A percentile compares a stretch with the other conserved stretches of the same genome.
phyloP scores from a whole-genome alignment of 1,140 invertebrate genomes.

The Drosophila arawakana region DNA sequence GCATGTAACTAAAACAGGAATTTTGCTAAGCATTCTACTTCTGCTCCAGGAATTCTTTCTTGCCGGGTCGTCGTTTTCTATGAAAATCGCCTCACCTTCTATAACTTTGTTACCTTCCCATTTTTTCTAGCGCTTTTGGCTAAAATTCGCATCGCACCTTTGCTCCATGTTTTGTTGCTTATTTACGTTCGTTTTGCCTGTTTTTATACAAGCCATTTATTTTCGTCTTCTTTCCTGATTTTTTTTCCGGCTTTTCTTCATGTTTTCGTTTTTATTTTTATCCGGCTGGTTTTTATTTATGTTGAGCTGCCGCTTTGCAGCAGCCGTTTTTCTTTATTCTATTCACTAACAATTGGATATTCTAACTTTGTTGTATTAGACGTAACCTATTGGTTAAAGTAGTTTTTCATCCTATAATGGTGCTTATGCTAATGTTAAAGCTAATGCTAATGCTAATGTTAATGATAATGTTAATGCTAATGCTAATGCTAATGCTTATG shows the following conservation, averaged over 20 bases:
- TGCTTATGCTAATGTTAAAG: neutral
- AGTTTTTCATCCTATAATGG: neutral
- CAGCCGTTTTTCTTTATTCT: conserved; percentile 35
- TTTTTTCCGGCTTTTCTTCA: conserved; percentile 16
- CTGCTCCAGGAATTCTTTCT: too few species aligned
- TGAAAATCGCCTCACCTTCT: neutral
- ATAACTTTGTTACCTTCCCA: neutral
- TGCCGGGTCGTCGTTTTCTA: too few species aligned
- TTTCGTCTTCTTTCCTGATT: conserved; percentile 42
- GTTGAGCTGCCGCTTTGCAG: conserved; percentile 17
- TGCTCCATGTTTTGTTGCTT: conserved; percentile 57
- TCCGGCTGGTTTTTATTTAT: conserved; percentile 25
- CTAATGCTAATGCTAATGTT: neutral
- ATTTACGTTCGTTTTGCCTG: conserved; percentile 66
- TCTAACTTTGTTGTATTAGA: neutral
- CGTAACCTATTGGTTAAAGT: neutral
- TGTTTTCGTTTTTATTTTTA: conserved; percentile 17
- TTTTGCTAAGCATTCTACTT: too few species aligned
- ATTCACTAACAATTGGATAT: neutral
- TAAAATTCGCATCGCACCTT: conserved; percentile 47
- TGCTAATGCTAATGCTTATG: neutral
- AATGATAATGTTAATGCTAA: neutral
- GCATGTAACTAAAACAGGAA: too few species aligned
- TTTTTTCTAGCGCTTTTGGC: neutral
- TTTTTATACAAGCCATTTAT: conserved; percentile 77